Evolutionary conservation across 2,113 vertebrate species (phyloP), one percentile per base, ranked within the genome.

Genomic region (Paedocypris sp.): DNA sequence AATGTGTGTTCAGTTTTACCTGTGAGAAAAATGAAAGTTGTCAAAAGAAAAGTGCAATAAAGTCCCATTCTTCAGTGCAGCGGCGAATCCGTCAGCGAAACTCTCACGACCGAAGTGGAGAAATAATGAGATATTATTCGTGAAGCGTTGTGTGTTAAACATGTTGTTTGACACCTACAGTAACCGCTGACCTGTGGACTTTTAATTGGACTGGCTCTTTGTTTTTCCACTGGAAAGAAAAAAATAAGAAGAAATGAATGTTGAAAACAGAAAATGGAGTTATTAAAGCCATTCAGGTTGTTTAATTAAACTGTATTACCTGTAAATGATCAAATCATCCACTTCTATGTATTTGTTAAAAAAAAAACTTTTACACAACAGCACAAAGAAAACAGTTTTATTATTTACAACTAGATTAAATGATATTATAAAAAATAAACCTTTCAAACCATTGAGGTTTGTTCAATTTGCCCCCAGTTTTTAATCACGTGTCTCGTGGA

Each of bases 161-260:
- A 49, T 83, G 77, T 84, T 81, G 61, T 79, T 82, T 43, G 57
- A 79, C 84, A 83, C 82, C 74, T 84, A 12, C 13, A 9, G 62
- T 81, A 68, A 77, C 66, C 63, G 64, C 42, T 79, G 71, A 65
- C 3, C 66, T 75, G 60, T 77, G 50, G 43, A 72, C 58, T 77
- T 78, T 48, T 77, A 74, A 32, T 48, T 18, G 28, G 20, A 23
- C 25, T 16, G 15, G 6, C 35, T 22, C 2, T 16, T 43, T 20
- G 50, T 52, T 43, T 42, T 57, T 57, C 38, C 25, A 43, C 19
- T 11, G 31, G 25, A 41, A 3, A 7, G 20, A 25, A 56, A 41
- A 42, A 31, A 57, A 57, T 57, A 19, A 57, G 38, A 57, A 7
- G 26, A 57, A 43, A 57, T n/a, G n/a, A n/a, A n/a, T n/a, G n/a